Base-by-base conservation (phyloP, 2,113 vertebrate genomes). In the Solenodon paradoxus region DNA sequence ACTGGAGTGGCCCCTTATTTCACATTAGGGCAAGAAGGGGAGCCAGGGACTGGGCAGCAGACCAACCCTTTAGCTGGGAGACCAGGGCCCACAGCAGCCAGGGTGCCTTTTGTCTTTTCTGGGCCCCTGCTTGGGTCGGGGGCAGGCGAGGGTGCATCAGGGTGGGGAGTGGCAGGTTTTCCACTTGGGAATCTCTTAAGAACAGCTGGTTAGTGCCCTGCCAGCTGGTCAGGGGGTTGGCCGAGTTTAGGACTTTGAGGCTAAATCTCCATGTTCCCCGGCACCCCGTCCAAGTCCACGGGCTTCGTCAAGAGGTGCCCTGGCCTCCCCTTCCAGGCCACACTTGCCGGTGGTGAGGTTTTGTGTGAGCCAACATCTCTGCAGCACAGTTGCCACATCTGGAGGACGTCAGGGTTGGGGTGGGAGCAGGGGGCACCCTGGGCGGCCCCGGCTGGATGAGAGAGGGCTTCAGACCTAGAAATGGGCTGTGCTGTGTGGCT, bases 81-180 rank as follows among this genome's bases (percentile, higher is more conserved):
- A 45, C 11, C 24, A 3, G 51, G 72, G 53, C 32, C 38, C 0
- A 0, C 28, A 42, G 42, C 19, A 38, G 8, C 16, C 1, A 3
- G 42, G n/a, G 40, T 19, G 9, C 20, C 75, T 20, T 15, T 38
- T 49, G 64, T 55, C 35, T 53, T 85, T 16, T 10, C 2, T 26
- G 71, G 3, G 40, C 47, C 61, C 45, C 35, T 51, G 5, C 53
- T 55, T 30, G 35, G 32, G n/a, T 61, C 2, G 3, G 57, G 35
- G 45, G 9, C 40, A 24, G 38, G 26, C n/a, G 59, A 19, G 64
- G 77, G 61, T 2, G 26, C 63, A 6, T 51, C 8, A 6, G 28
- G 10, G 2, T 1, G 66, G 53, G n/a, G 5, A 15, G 49, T 4
- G 38, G 69, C n/a, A 72, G 30, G 13, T 20, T 40, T 47, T 49